Evolutionary conservation across 2,113 vertebrate genomes (phyloP), one percentile per base, ranked within the genome.

Genomic region (Felis chaus): DNA sequence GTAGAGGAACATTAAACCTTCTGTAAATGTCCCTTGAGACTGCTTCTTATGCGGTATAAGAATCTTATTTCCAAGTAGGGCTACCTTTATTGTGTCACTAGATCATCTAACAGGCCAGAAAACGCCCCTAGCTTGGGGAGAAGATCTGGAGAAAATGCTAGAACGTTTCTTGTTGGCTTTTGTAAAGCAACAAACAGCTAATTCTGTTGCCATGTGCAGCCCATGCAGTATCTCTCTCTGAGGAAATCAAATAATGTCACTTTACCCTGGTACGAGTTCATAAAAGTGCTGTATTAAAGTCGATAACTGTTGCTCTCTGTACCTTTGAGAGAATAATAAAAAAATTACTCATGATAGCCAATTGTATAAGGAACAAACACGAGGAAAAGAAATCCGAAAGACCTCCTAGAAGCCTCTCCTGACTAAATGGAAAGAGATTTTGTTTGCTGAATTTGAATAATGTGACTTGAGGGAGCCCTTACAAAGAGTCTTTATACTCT

Each of bases 401-500:
- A 71, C 57, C 50, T 86, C 53, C 57, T 87, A 66, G 19, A 68
- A 76, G 18, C n/a, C 61, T 73, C 36, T 41, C 27, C 31, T 18
- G 57, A 87, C 31, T 50, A 81, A 91, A 76, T 18, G 36, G 79
- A 87, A 95, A 89, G 33, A 63, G 15, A 19, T n/a, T 79, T 45
- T 78, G 50, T 80, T 78, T 10, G 36, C 15, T 94, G 55, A 88
- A 81, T 92, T 95, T 88, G 95, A 97, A 79, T 89, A 86, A 61
- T 21, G 23, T 29, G 36, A 78, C 36, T 87, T 87, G 36, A 63
- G 82, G 48, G 68, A 96, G 45, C 55, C 45, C 74, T 74, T 80
- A 95, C 94, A 94, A 97, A 89, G 96, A 92, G 69, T 66, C 92
- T 97, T 96, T 97, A 45, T 94, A 21, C 48, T 92, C 48, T 48